Conservation (phyloP, 1,140 invertebrate species). For the Temnothorax longispinosus region DNA sequence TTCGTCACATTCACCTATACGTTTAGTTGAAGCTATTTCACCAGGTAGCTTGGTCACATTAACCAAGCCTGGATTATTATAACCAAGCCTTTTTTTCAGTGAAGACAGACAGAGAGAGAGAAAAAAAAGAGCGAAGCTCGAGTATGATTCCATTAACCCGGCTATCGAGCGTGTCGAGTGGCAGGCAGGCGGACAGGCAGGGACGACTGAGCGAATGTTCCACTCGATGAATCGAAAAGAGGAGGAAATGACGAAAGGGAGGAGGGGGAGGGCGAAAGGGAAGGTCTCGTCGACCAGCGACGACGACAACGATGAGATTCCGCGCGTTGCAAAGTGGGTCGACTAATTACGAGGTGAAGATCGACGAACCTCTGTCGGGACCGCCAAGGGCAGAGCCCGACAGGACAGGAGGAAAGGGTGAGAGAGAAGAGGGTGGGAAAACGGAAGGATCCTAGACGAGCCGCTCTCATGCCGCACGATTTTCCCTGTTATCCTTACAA, state of each 20-base stretch:
- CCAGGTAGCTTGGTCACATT: no score
- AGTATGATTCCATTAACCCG: constrained; percentile 66
- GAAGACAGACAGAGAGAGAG: background rate
- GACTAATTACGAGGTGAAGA: constrained; percentile 70
- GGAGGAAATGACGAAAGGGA: constrained; percentile 53
- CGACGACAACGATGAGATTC: constrained; percentile 45
- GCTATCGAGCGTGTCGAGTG: constrained; percentile 50
- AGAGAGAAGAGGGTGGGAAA: background rate
- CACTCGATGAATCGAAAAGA: constrained; percentile 60
- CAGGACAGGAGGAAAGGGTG: background rate
- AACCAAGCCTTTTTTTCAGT: no score
- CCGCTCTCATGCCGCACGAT: background rate
- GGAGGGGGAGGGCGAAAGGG: background rate
- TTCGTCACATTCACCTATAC: no score
- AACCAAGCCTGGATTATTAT: no score
- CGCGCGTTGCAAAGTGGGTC: constrained; percentile 64
- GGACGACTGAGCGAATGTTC: constrained; percentile 57
- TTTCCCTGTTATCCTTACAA: constrained; percentile 7
- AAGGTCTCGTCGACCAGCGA: constrained; percentile 26
- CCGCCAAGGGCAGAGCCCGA: constrained; percentile 37
- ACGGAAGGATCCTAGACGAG: background rate
- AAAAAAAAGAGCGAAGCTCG: constrained; percentile 39
- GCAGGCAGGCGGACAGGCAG: constrained; percentile 25
- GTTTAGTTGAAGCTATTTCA: no score
- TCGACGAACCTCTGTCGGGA: constrained; percentile 62